These are phyloP conservation scores for Stramonita haemastoma DNA, from an alignment of 2,888 invertebrate genomes.

Conservation along the genomic window DNA sequence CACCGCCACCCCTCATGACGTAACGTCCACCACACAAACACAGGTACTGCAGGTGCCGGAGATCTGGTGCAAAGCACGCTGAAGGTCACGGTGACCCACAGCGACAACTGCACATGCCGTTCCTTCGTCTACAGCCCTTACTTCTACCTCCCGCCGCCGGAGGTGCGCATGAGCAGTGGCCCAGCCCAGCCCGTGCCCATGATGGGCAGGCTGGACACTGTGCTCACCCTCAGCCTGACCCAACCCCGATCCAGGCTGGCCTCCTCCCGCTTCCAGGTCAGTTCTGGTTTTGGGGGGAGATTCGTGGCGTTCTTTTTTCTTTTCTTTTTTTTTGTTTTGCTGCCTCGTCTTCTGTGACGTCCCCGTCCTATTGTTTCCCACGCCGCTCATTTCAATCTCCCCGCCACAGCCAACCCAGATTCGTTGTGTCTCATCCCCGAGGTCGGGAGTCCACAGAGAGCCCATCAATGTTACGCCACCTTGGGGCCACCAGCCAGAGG, in stretches of 20 bases:
- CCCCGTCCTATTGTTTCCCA: too few relatives aligned
- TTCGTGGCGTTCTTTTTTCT: neutral
- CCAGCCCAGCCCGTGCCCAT: conserved; percentile 23
- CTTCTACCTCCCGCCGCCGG: conserved; percentile 38
- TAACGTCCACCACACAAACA: neutral
- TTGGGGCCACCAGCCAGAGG: too few relatives aligned
- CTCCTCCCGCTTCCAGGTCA: neutral
- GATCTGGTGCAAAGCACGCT: conserved; percentile 16
- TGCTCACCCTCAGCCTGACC: neutral
- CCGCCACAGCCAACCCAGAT: too few relatives aligned
- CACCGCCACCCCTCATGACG: neutral
- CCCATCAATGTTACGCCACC: too few relatives aligned
- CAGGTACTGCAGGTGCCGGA: conserved; percentile 14
- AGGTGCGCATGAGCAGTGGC: conserved; percentile 17
- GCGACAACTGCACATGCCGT: conserved; percentile 35
- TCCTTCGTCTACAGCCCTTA: conserved; percentile 10
- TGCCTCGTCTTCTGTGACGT: too few relatives aligned
- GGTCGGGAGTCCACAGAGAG: too few relatives aligned
- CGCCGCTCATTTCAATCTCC: too few relatives aligned
- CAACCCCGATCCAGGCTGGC: neutral
- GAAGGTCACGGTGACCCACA: neutral
- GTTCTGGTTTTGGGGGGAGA: neutral
- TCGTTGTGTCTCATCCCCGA: too few relatives aligned
- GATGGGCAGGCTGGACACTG: conserved; percentile 3
- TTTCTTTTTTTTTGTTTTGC: too few relatives aligned